phyloP scores from a whole-genome alignment of 2,113 vertebrate species.

The Zapornia atra region DNA sequence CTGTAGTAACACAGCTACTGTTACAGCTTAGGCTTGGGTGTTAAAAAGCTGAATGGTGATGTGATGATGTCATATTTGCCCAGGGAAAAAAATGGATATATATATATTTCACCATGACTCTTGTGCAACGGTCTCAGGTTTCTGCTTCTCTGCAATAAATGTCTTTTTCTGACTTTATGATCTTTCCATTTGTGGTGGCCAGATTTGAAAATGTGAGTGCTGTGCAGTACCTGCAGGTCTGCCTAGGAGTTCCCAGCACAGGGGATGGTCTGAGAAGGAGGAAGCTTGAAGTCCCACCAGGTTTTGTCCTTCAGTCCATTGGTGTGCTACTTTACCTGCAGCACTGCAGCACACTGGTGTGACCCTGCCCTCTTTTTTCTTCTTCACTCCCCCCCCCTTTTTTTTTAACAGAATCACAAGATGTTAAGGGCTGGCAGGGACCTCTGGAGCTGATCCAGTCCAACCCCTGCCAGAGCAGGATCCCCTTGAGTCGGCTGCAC shows the following conservation, averaged over 20 bases:
- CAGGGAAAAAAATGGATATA: not conserved
- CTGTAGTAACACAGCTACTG: not conserved
- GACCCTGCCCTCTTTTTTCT: not conserved
- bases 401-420: too few species aligned
- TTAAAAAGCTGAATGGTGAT: not conserved
- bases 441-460: too few species aligned
- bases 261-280: not conserved
- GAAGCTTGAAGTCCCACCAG: too few species aligned
- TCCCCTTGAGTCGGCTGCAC: too few species aligned
- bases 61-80: not conserved
- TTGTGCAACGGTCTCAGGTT: not conserved
- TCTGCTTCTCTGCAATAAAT: not conserved
- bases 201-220: not conserved
- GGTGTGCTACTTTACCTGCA: rapidly evolving
- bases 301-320: too few species aligned
- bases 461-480: too few species aligned
- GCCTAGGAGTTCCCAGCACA: rapidly evolving
- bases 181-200: not conserved
- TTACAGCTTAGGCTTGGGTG: not conserved
- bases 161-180: not conserved
- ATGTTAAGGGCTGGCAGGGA: too few species aligned
- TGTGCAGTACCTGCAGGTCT: not conserved
- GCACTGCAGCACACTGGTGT: not conserved
- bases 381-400: too few species aligned
- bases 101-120: not conserved